Base-by-base conservation (phyloP, 2,888 invertebrate genomes). In the Trichogramma dendrolimi region DNA sequence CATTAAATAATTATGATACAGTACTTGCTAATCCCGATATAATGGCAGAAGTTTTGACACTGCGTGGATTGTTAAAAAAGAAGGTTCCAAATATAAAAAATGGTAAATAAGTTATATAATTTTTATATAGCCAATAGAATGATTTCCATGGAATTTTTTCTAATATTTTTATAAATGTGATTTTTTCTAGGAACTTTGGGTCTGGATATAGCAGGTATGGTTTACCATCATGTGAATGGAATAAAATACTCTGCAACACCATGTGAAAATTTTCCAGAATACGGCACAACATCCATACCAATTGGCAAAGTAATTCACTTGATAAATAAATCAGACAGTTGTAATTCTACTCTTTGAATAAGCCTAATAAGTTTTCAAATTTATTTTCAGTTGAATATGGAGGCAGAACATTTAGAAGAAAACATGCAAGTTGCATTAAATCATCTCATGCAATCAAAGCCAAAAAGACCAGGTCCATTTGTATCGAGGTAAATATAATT, bases 21-120 rank as follows among this genome's bases (percentile, higher is more conserved):
- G 74, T 91, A 6, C 80, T 94, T 10, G 90, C 91, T 0, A 91
- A 94, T 80, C 88, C 91, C 0, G 87, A 89, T 73, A 89, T 94
- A 65, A 76, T 92, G 55, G 85, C 90, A 0, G 93, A 94, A 57
- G 73, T 94, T 46, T 85, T 90, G 1, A 82, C 85, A 0, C 81
- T 94, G 61, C 83, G 92, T 66, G 94, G 93, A 2, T 74, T 94
- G 51, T 81, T 94, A 83, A 92, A 89, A 72, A 85, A 81, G 65
- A 86, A 85, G 70, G 92, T 92, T 78, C 94, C 94, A 11, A 67
- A n/a, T 70, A 79, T 85, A 0, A 83, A 82, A 71, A 68, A 71
- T 47, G 75, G 76, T 77, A 63, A 48, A 46, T 62, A 11, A 10
- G 6, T 59, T n/a, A 51, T n/a, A 41, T 6, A 51, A 61, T 52